Conservation (phyloP, 2,113 vertebrate genomes). For the Rhinogobius similis region DNA sequence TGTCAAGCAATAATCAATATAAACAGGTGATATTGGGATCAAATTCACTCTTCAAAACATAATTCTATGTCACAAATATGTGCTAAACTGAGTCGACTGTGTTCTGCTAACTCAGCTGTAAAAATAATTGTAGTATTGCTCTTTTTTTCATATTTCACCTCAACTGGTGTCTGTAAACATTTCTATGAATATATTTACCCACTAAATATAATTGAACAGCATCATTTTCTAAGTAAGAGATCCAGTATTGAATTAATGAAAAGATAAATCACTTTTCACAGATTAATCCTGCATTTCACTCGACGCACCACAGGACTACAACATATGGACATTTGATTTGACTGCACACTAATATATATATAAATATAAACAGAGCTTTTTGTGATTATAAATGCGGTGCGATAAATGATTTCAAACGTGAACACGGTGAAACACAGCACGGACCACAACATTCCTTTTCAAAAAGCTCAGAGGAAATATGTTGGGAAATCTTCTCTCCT, state of each 20-base stretch:
- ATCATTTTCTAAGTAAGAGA: slow-evolving; percentile 33
- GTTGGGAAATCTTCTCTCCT: too few relatives aligned
- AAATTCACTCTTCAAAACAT: too few relatives aligned
- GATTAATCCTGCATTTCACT: slow-evolving; percentile 63
- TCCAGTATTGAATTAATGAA: slow-evolving; percentile 32
- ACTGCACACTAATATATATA: slow-evolving; percentile 58
- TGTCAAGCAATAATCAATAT: too few relatives aligned
- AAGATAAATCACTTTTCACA: slow-evolving; percentile 46
- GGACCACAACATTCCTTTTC: not conserved
- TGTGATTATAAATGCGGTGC: not conserved
- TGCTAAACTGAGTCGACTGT: too few relatives aligned
- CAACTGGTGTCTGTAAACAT: slow-evolving; percentile 5
- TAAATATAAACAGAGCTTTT: slow-evolving; percentile 28
- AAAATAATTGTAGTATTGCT: too few relatives aligned
- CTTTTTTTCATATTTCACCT: too few relatives aligned
- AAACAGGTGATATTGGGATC: too few relatives aligned
- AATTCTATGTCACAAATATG: too few relatives aligned
- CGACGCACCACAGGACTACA: slow-evolving; percentile 50
- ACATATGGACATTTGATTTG: slow-evolving; percentile 48
- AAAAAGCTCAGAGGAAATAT: too few relatives aligned
- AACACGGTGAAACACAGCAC: not conserved
- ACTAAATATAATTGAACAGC: not conserved
- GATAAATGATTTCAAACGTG: not conserved
- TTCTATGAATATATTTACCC: not conserved
- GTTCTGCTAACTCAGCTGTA: too few relatives aligned